Evolutionary conservation across 2,888 invertebrate genomes (phyloP).

Genomic region (Drosophila lacicola): DNA sequence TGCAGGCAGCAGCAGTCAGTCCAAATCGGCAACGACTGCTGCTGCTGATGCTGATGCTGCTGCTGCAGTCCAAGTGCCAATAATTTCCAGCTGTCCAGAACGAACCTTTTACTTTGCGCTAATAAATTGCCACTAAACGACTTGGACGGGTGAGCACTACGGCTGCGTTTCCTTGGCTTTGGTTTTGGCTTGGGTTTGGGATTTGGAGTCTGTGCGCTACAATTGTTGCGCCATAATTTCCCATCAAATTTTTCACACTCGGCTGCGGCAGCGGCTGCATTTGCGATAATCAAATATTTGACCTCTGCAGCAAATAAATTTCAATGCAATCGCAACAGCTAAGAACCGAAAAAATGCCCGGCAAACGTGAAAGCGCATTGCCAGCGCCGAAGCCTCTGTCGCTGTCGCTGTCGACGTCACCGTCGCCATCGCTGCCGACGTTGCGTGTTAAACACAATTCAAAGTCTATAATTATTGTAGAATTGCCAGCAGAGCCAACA

Average conservation of each 20-base stretch:
- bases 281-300: slow-evolving; percentile 83
- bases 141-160: slow-evolving; percentile 43
- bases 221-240: slow-evolving; percentile 80
- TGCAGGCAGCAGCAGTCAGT: slow-evolving; percentile 36
- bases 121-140: slow-evolving; percentile 77
- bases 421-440: slow-evolving; percentile 63
- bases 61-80: slow-evolving; percentile 67
- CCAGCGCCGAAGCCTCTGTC: slow-evolving; percentile 44
- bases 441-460: slow-evolving; percentile 84
- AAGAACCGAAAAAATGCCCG: slow-evolving; percentile 47
- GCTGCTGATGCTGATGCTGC: slow-evolving; percentile 34
- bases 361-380: slow-evolving; percentile 74
- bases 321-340: slow-evolving; percentile 71
- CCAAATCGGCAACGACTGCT: slow-evolving; percentile 34
- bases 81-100: slow-evolving; percentile 67
- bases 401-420: slow-evolving; percentile 22
- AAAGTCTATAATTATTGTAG: slow-evolving; percentile 84
- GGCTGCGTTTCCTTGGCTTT: not conserved
- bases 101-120: slow-evolving; percentile 78
- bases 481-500: slow-evolving; percentile 79
- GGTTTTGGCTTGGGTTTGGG: not conserved
- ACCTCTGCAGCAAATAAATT: slow-evolving; percentile 83
- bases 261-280: slow-evolving; percentile 58
- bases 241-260: slow-evolving; percentile 81
- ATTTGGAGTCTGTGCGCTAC: slow-evolving; percentile 54